Evolutionary conservation across 2,113 vertebrate genomes (phyloP).

Genomic region (Camelus bactrianus): DNA sequence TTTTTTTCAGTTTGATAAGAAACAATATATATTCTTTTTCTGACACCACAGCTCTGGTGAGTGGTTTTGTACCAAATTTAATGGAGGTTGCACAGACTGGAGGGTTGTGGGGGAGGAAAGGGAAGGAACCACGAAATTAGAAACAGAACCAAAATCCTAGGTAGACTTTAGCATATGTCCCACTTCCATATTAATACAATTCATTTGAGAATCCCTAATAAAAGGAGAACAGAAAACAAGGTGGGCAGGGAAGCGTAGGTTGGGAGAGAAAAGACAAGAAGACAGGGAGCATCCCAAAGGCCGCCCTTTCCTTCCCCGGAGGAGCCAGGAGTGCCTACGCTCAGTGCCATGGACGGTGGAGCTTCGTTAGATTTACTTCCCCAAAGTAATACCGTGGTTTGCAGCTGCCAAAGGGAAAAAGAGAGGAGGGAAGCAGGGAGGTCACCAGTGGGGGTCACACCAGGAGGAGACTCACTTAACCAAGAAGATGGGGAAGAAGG

Average conservation of each 20-base stretch:
- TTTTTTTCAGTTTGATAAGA: conserved; percentile 90
- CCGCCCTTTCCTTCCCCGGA: conserved; percentile 77
- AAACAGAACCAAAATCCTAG: conserved; percentile 90
- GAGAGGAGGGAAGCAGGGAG: conserved; percentile 69
- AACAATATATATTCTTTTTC: conserved; percentile 99
- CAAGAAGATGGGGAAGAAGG: conserved; percentile 76
- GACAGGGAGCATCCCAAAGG: conserved; percentile 85
- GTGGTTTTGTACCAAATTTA: conserved; percentile 99
- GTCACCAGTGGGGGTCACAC: conserved; percentile 23
- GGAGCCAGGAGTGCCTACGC: conserved; percentile 75
- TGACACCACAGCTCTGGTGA: conserved; percentile 98
- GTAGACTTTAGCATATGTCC: conserved; percentile 91
- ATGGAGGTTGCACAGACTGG: conserved; percentile 99
- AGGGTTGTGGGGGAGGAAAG: conserved; percentile 85
- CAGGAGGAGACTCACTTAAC: conserved; percentile 84
- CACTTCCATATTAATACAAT: conserved; percentile 90
- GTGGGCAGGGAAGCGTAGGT: conserved; percentile 2
- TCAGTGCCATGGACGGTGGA: conserved; percentile 79
- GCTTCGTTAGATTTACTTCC: conserved; percentile 85
- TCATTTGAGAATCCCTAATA: conserved; percentile 88
- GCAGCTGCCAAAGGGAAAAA: conserved; percentile 88
- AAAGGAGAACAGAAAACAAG: conserved; percentile 88
- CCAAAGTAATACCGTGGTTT: conserved; percentile 87
- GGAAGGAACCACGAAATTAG: conserved; percentile 91
- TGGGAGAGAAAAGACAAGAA: conserved; percentile 80